phyloP scores from a whole-genome alignment of 2,888 invertebrate genomes.

The Dyspetes luteomarginatus region DNA sequence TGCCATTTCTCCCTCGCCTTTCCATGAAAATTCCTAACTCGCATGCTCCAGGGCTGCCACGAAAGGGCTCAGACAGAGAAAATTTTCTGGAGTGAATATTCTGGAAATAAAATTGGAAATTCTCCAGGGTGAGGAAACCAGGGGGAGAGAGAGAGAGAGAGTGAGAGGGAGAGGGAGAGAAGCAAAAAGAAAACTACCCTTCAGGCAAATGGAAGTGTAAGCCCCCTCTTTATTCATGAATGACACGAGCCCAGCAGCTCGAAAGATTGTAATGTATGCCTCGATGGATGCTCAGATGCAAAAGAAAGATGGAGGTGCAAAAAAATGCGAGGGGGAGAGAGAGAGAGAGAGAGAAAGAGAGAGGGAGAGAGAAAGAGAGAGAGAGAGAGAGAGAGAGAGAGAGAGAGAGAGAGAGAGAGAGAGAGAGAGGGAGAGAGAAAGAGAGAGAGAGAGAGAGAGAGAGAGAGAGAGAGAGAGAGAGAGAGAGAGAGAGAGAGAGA shows the following conservation, averaged over 20 bases:
- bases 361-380: not conserved
- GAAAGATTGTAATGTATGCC: constrained; percentile 5
- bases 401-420: constrained; percentile 20
- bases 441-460: not conserved
- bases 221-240: not conserved
- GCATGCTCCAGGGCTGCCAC: too few relatives aligned
- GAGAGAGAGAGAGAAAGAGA: not conserved
- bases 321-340: not conserved
- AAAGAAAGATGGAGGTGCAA: not conserved
- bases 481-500: too few relatives aligned
- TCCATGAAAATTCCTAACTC: too few relatives aligned
- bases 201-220: not conserved
- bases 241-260: not conserved
- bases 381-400: not conserved
- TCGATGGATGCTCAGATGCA: constrained; percentile 2
- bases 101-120: too few relatives aligned
- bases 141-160: too few relatives aligned
- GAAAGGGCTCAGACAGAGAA: too few relatives aligned
- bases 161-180: too few relatives aligned
- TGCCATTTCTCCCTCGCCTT: too few relatives aligned
- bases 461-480: too few relatives aligned
- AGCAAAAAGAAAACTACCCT: not conserved
- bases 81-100: too few relatives aligned
- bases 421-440: not conserved
- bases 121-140: too few relatives aligned